Evolutionary conservation across 1,140 invertebrate species (phyloP).

Genomic region (Bombus consobrinus): DNA sequence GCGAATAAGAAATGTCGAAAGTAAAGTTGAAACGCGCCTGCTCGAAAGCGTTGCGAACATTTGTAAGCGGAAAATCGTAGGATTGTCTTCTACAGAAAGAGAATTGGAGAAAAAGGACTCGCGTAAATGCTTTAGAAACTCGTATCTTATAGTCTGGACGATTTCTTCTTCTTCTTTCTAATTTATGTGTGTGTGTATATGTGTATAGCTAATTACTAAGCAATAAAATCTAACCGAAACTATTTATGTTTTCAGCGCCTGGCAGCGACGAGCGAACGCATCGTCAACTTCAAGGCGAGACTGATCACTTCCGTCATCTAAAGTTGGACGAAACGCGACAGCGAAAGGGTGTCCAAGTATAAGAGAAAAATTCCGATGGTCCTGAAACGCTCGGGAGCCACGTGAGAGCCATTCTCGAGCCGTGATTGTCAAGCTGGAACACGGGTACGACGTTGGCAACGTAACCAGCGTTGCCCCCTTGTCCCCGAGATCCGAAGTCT

Average conservation of each 20-base stretch:
- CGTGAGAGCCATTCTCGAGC: conserved; percentile 50
- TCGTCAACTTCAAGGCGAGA: conserved; percentile 95
- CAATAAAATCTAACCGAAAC: background rate
- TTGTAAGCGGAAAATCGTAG: background rate
- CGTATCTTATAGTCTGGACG: background rate
- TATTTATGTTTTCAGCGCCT: conserved; percentile 85
- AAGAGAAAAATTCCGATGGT: conserved; percentile 51
- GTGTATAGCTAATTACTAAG: background rate
- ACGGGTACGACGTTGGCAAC: conserved; percentile 79
- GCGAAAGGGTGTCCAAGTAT: conserved; percentile 48
- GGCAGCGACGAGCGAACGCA: conserved; percentile 92
- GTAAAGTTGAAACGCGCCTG: background rate
- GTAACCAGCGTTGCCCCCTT: conserved; percentile 75
- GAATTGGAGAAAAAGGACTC: background rate
- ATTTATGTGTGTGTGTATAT: too few relatives aligned
- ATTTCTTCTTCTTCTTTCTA: background rate
- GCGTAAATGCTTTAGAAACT: background rate
- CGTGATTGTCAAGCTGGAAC: conserved; percentile 66
- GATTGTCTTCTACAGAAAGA: background rate
- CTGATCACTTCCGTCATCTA: conserved; percentile 94
- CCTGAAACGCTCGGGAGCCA: conserved; percentile 26
- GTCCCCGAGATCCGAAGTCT: conserved; percentile 76
- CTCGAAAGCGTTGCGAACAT: conserved; percentile 29
- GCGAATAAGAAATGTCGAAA: conserved; percentile 26
- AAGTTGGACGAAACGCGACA: conserved; percentile 37